Evolutionary conservation across 1,140 invertebrate genomes (phyloP).

Genomic region (Drosophila oshimai): DNA sequence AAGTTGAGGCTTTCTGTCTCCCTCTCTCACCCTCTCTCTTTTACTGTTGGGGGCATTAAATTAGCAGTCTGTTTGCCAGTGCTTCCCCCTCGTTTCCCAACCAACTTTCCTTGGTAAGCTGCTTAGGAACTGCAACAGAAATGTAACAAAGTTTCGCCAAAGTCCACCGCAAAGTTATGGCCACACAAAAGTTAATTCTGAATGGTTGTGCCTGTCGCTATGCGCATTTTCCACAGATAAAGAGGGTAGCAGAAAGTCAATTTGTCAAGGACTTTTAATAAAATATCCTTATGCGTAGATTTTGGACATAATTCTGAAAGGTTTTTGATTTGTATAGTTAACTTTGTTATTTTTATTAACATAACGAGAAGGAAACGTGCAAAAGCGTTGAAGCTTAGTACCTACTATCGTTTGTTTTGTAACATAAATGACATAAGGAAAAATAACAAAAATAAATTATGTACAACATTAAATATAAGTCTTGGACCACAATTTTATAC

Average conservation of each 20-base stretch:
- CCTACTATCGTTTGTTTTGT: too few species aligned
- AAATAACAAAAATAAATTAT: too few species aligned
- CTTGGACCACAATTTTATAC: too few species aligned
- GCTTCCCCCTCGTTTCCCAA: background rate
- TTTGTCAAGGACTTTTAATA: background rate
- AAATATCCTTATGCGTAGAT: background rate
- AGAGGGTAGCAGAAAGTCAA: conserved; percentile 2
- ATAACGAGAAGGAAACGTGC: too few species aligned
- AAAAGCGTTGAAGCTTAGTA: too few species aligned
- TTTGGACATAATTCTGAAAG: background rate
- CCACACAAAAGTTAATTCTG: conserved; percentile 58
- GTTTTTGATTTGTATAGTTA: too few species aligned
- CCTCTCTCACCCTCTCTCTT: background rate
- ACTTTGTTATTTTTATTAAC: too few species aligned
- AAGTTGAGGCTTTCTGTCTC: conserved; percentile 31
- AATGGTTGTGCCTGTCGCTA: conserved; percentile 33
- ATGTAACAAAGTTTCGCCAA: conserved; percentile 62
- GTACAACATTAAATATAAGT: too few species aligned
- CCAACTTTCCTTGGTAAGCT: conserved; percentile 40
- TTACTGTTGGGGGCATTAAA: conserved; percentile 30
- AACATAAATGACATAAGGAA: too few species aligned
- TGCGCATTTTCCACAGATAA: conserved; percentile 31
- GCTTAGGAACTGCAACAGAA: conserved; percentile 48
- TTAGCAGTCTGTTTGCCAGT: conserved; percentile 38
- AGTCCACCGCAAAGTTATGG: conserved; percentile 57